Conservation (phyloP, 2,113 vertebrate species). For the Chamaea fasciata region DNA sequence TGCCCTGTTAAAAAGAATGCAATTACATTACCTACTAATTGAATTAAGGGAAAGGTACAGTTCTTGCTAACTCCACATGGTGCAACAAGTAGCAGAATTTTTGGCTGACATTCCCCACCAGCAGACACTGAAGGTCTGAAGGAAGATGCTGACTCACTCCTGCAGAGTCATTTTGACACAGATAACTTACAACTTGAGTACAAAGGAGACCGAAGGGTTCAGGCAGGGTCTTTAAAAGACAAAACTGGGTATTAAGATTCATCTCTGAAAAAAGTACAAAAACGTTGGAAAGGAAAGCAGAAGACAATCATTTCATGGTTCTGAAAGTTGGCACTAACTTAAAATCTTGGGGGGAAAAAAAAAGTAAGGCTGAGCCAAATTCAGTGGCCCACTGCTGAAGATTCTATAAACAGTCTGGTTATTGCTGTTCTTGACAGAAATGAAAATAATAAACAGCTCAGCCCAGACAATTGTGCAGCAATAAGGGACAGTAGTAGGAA, state of each 20-base stretch:
- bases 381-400: background rate
- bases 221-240: background rate
- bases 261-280: background rate
- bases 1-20: background rate
- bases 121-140: background rate
- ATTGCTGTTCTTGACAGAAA: background rate
- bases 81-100: background rate
- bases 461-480: background rate
- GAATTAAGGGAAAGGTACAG: background rate
- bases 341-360: background rate
- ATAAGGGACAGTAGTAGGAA: background rate
- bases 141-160: conserved; percentile 35
- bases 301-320: background rate
- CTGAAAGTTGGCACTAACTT: background rate
- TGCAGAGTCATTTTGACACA: background rate
- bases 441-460: background rate
- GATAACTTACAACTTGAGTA: background rate
- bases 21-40: background rate
- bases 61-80: background rate
- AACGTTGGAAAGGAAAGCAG: background rate
- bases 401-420: background rate
- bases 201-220: background rate
- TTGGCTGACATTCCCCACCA: background rate
- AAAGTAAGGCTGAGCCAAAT: background rate
- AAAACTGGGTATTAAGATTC: background rate